Percentiles rank a stretch among this genome's conserved stretches.
These are phyloP conservation scores for Indicator maculatus DNA, from an alignment of 2,113 vertebrate species.

Conservation along the genomic window DNA sequence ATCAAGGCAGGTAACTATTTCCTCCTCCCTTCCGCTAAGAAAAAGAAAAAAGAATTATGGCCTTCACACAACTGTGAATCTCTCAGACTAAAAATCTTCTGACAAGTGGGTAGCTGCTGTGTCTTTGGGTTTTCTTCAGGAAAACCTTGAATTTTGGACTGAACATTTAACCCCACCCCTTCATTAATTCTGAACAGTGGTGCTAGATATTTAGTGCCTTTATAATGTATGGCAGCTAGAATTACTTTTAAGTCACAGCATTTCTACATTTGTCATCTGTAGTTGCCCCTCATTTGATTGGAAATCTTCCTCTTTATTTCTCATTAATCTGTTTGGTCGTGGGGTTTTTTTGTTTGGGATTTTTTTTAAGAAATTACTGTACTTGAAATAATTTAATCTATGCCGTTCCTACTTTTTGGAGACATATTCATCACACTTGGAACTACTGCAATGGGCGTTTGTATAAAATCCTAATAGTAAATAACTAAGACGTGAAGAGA, in stretches of 20 bases:
- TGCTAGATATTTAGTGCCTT: neutral
- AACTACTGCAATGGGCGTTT: slow-evolving; percentile 48
- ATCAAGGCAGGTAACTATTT: slow-evolving; percentile 19
- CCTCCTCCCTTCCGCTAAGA: neutral
- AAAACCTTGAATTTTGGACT: neutral
- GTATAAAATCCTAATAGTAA: slow-evolving; percentile 46
- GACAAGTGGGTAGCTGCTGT: neutral
- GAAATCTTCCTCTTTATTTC: neutral
- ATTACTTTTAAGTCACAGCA: neutral
- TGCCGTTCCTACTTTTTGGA: neutral
- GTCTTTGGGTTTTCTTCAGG: neutral
- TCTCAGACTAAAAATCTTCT: neutral
- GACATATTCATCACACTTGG: slow-evolving; percentile 23
- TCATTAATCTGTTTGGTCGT: neutral
- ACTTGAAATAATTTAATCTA: slow-evolving; percentile 9
- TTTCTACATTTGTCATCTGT: neutral
- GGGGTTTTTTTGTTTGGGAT: no score
- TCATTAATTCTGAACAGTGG: slow-evolving; percentile 4
- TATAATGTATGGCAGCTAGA: neutral
- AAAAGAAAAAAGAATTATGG: neutral
- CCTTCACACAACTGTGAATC: neutral
- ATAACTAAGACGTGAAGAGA: slow-evolving; percentile 38
- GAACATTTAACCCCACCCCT: slow-evolving; percentile 49
- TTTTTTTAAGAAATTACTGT: neutral
- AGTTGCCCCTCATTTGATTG: neutral